Evolutionary conservation across 2,888 invertebrate genomes (phyloP), one percentile per base, ranked within the genome.

Genomic region (Colostygia pectinataria): DNA sequence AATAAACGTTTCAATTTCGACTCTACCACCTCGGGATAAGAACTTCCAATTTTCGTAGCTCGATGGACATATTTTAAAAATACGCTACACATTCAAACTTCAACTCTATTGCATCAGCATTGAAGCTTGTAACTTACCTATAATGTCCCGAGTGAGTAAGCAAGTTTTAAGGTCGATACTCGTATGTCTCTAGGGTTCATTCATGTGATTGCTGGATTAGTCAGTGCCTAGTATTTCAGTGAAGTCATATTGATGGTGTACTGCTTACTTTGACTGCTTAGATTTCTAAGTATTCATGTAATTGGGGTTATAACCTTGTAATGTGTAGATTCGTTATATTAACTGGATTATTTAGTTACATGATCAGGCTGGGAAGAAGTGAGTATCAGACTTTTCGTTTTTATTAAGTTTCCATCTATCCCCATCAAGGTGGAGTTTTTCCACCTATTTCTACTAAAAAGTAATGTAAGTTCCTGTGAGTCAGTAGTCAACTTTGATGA

Each of bases 271-370:
- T n/a, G n/a, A n/a, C n/a, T n/a, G n/a, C n/a, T n/a, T n/a, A n/a
- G n/a, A 39, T 40, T 36, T 10, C 23, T 28, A 2, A 55, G 50
- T 58, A 53, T 42, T 46, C 50, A 44, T 42, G 48, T 57, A 50
- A 51, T 63, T 54, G 42, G 34, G n/a, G 40, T 20, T 41, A 60
- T 63, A 67, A 45, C 53, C 44, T 56, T 57, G 68, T 55, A 47
- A 77, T 77, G 77, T 77, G 77, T 47, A 65, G 76, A 23, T 55
- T 63, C 42, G 31, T 64, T 46, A 48, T 65, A 28, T 23, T 66
- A 38, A 62, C 59, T 7, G 51, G 59, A 1, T 46, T 65, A 9
- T 44, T 69, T 12, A 55, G 62, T 15, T 63, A 61, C 51, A 59
- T 64, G 45, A 52, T 69, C 29, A 55, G 54, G 37, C 58, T 58